Conservation (phyloP, 1,140 invertebrate species). For the Drosophila subpulchrella region DNA sequence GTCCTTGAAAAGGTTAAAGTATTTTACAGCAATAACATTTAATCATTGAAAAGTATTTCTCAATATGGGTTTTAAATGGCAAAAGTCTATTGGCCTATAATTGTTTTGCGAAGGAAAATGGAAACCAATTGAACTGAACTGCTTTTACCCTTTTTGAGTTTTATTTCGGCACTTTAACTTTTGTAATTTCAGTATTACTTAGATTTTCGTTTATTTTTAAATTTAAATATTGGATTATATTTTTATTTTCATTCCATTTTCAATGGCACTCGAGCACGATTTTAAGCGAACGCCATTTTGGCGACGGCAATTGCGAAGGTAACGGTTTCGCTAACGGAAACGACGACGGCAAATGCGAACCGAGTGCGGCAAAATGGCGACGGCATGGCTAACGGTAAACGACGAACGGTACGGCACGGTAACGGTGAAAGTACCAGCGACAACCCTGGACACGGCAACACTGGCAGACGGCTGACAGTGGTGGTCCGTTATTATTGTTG, state of each 20-base stretch:
- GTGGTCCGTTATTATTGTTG: constrained; percentile 50
- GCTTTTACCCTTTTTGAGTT: not conserved
- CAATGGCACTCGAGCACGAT: not conserved
- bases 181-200: constrained; percentile 11
- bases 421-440: constrained; percentile 37
- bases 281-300: constrained; percentile 43
- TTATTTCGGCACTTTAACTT: constrained; percentile 15
- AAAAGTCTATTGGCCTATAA: too few relatives aligned
- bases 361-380: constrained; percentile 53
- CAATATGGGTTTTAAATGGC: too few relatives aligned
- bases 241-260: not conserved
- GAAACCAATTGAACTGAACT: not conserved
- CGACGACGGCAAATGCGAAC: constrained; percentile 35
- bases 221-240: not conserved
- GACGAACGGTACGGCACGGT: constrained; percentile 14
- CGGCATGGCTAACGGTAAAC: constrained; percentile 37
- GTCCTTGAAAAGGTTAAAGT: too few relatives aligned
- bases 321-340: constrained; percentile 8
- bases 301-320: constrained; percentile 26
- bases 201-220: not conserved
- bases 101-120: not conserved
- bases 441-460: constrained; percentile 61
- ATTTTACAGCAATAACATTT: too few relatives aligned
- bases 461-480: constrained; percentile 66
- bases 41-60: too few relatives aligned